phyloP scores from a whole-genome alignment of 2,113 vertebrate genomes.

The Myotis lucifugus region DNA sequence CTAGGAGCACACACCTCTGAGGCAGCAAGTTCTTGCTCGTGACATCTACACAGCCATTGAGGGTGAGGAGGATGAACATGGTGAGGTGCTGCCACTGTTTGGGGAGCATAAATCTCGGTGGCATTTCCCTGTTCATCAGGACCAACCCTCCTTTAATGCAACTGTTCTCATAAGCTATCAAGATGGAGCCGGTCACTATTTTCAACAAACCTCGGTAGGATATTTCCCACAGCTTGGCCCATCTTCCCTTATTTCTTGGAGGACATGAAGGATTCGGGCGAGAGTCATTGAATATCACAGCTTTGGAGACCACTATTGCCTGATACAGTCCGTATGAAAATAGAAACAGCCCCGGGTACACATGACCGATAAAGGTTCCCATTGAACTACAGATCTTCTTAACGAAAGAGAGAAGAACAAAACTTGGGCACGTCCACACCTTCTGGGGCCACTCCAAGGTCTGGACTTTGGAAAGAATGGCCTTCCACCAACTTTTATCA shows the following conservation, averaged over 20 bases:
- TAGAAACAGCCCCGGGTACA: constrained; percentile 67
- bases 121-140: constrained; percentile 24
- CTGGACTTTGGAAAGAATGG: background rate
- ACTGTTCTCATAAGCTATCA: constrained; percentile 30
- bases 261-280: background rate
- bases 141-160: background rate
- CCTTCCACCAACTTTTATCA: constrained; percentile 57
- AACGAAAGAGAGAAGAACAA: background rate
- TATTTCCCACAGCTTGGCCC: constrained; percentile 46
- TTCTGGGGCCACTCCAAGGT: background rate
- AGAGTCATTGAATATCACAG: constrained; percentile 19
- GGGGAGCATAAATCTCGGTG: constrained; percentile 42
- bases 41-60: constrained; percentile 56
- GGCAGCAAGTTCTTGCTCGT: constrained; percentile 46
- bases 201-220: constrained; percentile 51
- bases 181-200: background rate
- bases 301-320: constrained; percentile 49
- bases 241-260: constrained; percentile 27
- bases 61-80: constrained; percentile 63
- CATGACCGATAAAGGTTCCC: constrained; percentile 64
- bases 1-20: constrained; percentile 42
- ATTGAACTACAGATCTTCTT: background rate
- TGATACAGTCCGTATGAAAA: constrained; percentile 53
- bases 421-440: background rate
- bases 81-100: constrained; percentile 73